Evolutionary conservation across 2,888 invertebrate species (phyloP), one percentile per base, ranked within the genome.

Genomic region (Metopia argyrocephala): DNA sequence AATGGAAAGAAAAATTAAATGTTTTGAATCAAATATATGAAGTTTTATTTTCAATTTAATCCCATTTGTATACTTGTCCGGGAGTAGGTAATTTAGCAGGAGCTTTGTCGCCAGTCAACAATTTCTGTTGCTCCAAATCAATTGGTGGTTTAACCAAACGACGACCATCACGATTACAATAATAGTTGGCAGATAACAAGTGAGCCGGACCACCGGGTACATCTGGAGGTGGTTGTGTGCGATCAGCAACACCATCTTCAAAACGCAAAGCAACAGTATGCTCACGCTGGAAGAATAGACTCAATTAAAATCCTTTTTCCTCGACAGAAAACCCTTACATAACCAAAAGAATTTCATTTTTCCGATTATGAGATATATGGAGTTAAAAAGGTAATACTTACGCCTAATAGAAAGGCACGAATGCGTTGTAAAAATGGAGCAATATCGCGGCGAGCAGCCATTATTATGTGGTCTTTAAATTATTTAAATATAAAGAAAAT

Each of bases 201-300:
- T 96, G 95, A 31, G 94, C 92, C 2, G 95, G 94, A 9, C 97
- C 98, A 81, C 94, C 95, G 21, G 96, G 98, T 65, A 97, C 89
- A 71, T 92, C 90, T 57, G 97, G 98, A 18, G 92, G 94, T 25
- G 96, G 96, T 87, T 96, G 97, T 68, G 95, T 95, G 85, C 98
- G 94, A 9, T 93, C 91, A 2, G 96, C 91, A 48, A 95, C 9
- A 3, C 91, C 89, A 45, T 94, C 93, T 83, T 93, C 93, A 86
- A 94, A 96, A 84, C 96, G 92, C 57, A 95, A 87, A 0, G 94
- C 92, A 76, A 91, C 91, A 1, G 90, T 93, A 85, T 93, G 92
- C 79, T 92, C 90, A 83, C 94, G 92, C 94, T 94, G 74, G n/a
- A 83, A 76, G 61, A 68, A 7, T 65, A 27, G 50, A 57, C 18